Evolutionary conservation across 2,888 invertebrate genomes (phyloP), one percentile per base, ranked within the genome.

Genomic region (Hermaeophaga mercurialis): DNA sequence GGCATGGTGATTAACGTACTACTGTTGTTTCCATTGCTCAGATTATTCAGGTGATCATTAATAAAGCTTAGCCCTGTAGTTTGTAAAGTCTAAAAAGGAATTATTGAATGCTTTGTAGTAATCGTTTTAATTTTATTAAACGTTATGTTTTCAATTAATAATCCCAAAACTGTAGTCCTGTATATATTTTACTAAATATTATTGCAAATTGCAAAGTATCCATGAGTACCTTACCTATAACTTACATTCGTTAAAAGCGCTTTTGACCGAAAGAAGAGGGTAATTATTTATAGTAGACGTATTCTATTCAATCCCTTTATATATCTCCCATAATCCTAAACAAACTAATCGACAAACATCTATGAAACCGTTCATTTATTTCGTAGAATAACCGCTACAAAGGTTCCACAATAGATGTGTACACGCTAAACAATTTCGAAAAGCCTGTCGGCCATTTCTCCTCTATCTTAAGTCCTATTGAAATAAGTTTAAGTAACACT

Each of bases 331-430:
- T 47, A 47, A 34, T 34, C 47, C 47, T 15, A 47, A 47, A 46
- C 36, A 47, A 47, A 47, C 36, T 47, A 24, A 36, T 36, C 47
- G 34, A 34, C 36, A 47, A 47, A 47, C 47, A 47, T 34, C 36
- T 34, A 47, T 47, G 24, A 47, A 47, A 47, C 47, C 47, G 24
- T 36, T 22, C 22, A 47, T 47, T 47, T 47, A 36, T 12, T 15
- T 28, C 7, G 22, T 36, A 47, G 24, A 19, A 47, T 47, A 15
- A 24, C 19, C 11, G 3, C 36, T 45, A 33, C 44, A 47, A 36
- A 53, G 46, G 24, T 8, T 46, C 38, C 43, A 61, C 55, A 61
- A 61, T 55, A 48, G 54, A 56, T 61, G 58, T 36, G 55, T 61
- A 55, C 49, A 56, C 55, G 55, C 52, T 38, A 52, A 18, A 14